Percentiles rank a stretch among this genome's conserved stretches.
These are phyloP conservation scores for Oncorhynchus mykiss DNA, from an alignment of 2,113 vertebrate species.

Conservation along the genomic window DNA sequence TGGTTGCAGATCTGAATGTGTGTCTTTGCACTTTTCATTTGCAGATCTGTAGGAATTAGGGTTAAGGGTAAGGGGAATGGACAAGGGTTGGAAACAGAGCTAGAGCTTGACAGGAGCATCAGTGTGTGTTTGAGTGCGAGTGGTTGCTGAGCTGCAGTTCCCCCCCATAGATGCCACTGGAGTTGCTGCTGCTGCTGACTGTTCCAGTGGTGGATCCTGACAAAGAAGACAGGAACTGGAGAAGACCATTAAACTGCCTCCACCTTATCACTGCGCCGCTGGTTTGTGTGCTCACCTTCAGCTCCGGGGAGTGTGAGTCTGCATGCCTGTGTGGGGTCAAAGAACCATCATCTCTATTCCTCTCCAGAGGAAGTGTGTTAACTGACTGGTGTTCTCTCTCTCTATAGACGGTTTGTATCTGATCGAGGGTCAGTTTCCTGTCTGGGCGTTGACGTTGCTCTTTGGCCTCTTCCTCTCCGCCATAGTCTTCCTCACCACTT, in stretches of 20 bases:
- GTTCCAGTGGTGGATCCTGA: slow-evolving; percentile 89
- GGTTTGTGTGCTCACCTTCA: slow-evolving; percentile 81
- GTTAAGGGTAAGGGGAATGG: too few relatives aligned
- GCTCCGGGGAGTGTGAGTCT: slow-evolving; percentile 87
- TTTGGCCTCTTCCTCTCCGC: slow-evolving; percentile 73
- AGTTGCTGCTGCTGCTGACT: slow-evolving; percentile 85
- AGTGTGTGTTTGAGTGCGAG: not conserved
- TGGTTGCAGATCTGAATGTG: not conserved
- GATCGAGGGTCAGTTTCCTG: slow-evolving; percentile 83
- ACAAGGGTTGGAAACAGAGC: not conserved
- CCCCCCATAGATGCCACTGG: slow-evolving; percentile 78
- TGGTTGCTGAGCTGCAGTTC: slow-evolving; percentile 16
- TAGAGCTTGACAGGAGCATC: not conserved
- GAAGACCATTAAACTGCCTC: slow-evolving; percentile 91
- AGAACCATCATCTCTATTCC: not conserved
- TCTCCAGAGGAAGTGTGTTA: too few relatives aligned
- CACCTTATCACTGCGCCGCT: slow-evolving; percentile 84
- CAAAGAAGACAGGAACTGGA: slow-evolving; percentile 92
- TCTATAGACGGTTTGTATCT: slow-evolving; percentile 79
- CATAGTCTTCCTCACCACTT: slow-evolving; percentile 82
- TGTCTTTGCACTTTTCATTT: not conserved
- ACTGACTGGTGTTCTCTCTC: not conserved
- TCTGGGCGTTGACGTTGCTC: slow-evolving; percentile 82
- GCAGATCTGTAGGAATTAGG: too few relatives aligned
- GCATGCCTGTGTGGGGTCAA: not conserved